Conservation (phyloP, 2,888 invertebrate species). For the Lasioglossum lativentre region DNA sequence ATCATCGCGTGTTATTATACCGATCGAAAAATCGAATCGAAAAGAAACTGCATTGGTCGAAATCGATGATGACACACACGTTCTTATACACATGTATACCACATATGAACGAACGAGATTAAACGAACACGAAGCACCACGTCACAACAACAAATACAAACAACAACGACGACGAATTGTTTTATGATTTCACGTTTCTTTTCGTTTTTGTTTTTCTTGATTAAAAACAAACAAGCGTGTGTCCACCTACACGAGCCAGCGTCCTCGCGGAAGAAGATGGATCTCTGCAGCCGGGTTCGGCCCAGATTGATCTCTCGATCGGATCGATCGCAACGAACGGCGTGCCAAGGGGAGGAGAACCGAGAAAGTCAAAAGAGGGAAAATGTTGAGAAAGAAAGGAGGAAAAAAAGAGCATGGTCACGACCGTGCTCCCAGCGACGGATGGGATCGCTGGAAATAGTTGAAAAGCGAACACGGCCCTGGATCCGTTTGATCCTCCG, state of each 20-base stretch:
- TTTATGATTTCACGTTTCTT: constrained; percentile 19
- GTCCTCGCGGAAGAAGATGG: constrained; percentile 23
- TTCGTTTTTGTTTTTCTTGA: not conserved
- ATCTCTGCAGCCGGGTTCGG: not conserved
- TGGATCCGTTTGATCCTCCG: constrained; percentile 11
- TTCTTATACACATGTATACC: not conserved
- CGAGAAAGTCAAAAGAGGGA: not conserved
- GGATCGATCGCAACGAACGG: constrained; percentile 6
- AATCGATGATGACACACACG: not conserved
- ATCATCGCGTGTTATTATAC: constrained; percentile 11
- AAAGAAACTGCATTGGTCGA: not conserved
- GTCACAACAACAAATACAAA: not conserved
- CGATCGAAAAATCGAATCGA: not conserved
- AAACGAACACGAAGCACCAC: constrained; percentile 17
- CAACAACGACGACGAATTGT: not conserved
- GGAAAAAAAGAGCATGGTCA: not conserved
- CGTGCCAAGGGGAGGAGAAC: not conserved
- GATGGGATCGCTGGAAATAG: not conserved
- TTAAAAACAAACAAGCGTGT: not conserved
- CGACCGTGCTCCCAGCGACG: not conserved
- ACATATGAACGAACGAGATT: constrained; percentile 29
- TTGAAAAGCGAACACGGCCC: not conserved
- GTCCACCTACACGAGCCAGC: constrained; percentile 14
- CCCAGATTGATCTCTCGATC: not conserved
- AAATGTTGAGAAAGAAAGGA: not conserved